phyloP scores from a whole-genome alignment of 2,797 vertebrate genomes.

The Rhyacichthys aspro region DNA sequence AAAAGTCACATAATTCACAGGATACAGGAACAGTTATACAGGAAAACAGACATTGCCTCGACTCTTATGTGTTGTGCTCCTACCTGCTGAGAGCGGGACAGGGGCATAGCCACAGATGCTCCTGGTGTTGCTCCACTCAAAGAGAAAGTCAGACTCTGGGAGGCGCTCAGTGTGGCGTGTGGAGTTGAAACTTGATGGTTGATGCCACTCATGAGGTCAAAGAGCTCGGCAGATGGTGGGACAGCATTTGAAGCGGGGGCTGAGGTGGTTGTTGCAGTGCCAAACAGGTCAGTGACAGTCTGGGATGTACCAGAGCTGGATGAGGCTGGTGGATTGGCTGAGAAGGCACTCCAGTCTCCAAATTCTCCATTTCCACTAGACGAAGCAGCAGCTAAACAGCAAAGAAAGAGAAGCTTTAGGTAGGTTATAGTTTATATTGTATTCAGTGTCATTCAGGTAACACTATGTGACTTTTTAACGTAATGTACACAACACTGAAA shows the following conservation, averaged over 20 bases:
- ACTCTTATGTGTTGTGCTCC: neutral
- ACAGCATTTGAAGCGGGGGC: conserved; percentile 57
- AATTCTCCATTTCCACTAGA: conserved; percentile 92
- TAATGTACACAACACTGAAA: too few relatives aligned
- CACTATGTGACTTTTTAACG: neutral
- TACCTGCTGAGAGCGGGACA: conserved; percentile 77
- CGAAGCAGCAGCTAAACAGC: conserved; percentile 76
- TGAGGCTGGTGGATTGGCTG: conserved; percentile 75
- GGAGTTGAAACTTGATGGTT: conserved; percentile 74
- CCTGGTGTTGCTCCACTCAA: conserved; percentile 80
- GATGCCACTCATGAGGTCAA: conserved; percentile 89
- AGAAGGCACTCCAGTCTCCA: conserved; percentile 95
- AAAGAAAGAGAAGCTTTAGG: neutral
- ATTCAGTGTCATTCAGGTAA: neutral
- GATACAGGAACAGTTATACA: conserved; percentile 1
- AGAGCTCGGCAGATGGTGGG: conserved; percentile 87
- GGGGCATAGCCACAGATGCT: conserved; percentile 53
- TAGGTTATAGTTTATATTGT: too few relatives aligned
- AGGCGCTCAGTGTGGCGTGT: conserved; percentile 87
- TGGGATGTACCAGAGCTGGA: conserved; percentile 63
- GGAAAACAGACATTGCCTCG: neutral
- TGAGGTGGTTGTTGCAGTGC: conserved; percentile 71
- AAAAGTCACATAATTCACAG: neutral
- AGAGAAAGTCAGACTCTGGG: conserved; percentile 95
- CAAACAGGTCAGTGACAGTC: conserved; percentile 80